phyloP scores from a whole-genome alignment of 2,888 invertebrate species.

The Eudemis profundana region DNA sequence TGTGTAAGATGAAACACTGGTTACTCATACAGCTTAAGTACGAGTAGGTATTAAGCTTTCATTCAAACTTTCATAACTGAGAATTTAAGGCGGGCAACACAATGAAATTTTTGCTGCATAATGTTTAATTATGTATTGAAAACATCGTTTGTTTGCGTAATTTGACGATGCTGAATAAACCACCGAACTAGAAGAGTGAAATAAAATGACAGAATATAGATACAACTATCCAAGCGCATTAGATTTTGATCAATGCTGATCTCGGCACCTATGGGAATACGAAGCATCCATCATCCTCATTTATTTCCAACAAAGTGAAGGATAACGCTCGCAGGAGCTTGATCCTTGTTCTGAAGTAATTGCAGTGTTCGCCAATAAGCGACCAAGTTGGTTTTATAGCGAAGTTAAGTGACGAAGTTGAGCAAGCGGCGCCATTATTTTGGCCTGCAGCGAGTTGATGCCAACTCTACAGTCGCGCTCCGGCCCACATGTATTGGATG shows the following conservation, averaged over 20 bases:
- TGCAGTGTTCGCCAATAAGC: slow-evolving; percentile 62
- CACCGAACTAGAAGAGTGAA: too few species aligned
- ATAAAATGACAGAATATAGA: too few species aligned
- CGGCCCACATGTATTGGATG: not conserved
- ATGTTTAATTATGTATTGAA: slow-evolving; percentile 13
- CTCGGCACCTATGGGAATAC: not conserved
- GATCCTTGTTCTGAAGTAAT: slow-evolving; percentile 56
- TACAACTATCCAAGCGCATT: too few species aligned
- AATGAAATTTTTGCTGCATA: not conserved
- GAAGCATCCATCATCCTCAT: slow-evolving; percentile 49
- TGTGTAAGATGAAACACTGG: slow-evolving; percentile 14
- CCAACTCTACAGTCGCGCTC: slow-evolving; percentile 13
- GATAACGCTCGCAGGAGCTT: slow-evolving; percentile 55
- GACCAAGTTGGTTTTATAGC: slow-evolving; percentile 67
- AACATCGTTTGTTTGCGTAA: not conserved
- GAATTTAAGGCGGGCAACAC: slow-evolving; percentile 5
- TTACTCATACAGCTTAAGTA: slow-evolving; percentile 10
- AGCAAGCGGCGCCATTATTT: slow-evolving; percentile 62
- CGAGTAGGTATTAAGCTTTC: too few species aligned
- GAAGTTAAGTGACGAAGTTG: slow-evolving; percentile 68
- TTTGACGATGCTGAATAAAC: too few species aligned
- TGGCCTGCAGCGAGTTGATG: slow-evolving; percentile 51
- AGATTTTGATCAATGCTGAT: not conserved
- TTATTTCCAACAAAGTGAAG: slow-evolving; percentile 56
- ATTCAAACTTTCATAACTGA: slow-evolving; percentile 16